phyloP scores from a whole-genome alignment of 2,888 invertebrate species.

The Pinctada fucata region DNA sequence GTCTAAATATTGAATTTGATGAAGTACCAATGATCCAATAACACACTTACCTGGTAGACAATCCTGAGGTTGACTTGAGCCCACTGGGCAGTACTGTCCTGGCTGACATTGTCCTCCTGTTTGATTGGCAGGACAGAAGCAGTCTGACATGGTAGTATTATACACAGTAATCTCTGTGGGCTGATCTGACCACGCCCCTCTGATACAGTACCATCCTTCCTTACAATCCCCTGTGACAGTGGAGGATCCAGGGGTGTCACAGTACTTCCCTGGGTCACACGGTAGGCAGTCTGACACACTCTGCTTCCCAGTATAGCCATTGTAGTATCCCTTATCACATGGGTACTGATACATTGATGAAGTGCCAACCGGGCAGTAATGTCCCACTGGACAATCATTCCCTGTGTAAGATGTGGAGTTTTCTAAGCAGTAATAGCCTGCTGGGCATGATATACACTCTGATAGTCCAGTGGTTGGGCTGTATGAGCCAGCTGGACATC shows the following conservation, averaged over 20 bases:
- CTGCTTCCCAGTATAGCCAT: constrained; percentile 61
- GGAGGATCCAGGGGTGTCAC: constrained; percentile 63
- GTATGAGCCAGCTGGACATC: constrained; percentile 62
- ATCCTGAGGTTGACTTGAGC: constrained; percentile 64
- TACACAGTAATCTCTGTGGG: constrained; percentile 65
- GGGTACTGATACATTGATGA: constrained; percentile 61
- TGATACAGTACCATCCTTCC: constrained; percentile 73
- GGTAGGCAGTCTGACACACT: constrained; percentile 66
- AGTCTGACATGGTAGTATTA: constrained; percentile 62
- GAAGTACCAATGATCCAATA: too few species aligned
- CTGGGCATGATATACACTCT: constrained; percentile 55
- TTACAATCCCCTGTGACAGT: constrained; percentile 62
- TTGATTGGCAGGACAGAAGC: constrained; percentile 67
- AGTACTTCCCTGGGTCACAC: constrained; percentile 72
- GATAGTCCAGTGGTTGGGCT: constrained; percentile 54
- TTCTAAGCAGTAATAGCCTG: constrained; percentile 60
- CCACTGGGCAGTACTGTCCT: constrained; percentile 71
- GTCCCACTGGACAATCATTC: constrained; percentile 63
- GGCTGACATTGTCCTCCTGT: constrained; percentile 72
- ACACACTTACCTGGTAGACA: constrained; percentile 67
- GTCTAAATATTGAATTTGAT: too few species aligned
- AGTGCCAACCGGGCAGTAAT: constrained; percentile 69
- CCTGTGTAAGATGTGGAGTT: constrained; percentile 59
- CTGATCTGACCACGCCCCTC: constrained; percentile 67
- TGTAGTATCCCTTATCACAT: constrained; percentile 68